Evolutionary conservation across 2,797 vertebrate genomes (phyloP).

Genomic region (Melanotaenia maccullochi): DNA sequence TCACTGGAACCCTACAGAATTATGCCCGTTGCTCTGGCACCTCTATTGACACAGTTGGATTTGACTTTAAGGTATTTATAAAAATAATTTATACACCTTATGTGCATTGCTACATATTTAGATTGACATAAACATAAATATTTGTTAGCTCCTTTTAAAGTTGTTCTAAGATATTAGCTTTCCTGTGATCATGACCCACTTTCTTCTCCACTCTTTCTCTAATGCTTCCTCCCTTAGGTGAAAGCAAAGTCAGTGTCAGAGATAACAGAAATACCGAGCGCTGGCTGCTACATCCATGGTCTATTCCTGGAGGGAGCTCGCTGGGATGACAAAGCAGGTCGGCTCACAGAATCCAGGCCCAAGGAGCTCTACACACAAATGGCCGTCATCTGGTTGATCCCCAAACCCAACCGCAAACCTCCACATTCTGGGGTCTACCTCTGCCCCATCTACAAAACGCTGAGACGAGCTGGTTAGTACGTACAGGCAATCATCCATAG

Average conservation of each 20-base stretch:
- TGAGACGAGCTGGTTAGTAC: constrained; percentile 88
- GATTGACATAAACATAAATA: background rate
- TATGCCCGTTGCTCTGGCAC: constrained; percentile 84
- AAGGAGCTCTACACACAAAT: constrained; percentile 92
- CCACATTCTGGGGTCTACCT: constrained; percentile 82
- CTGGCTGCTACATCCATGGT: constrained; percentile 89
- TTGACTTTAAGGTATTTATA: constrained; percentile 92
- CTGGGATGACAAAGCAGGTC: constrained; percentile 80
- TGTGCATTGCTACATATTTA: background rate
- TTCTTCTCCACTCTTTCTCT: constrained; percentile 1
- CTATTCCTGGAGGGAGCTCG: constrained; percentile 92
- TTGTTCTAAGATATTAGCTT: constrained; percentile 12
- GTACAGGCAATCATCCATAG: background rate
- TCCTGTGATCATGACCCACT: background rate
- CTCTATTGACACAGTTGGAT: constrained; percentile 89
- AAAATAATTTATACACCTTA: background rate
- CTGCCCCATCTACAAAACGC: constrained; percentile 93
- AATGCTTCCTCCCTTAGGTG: constrained; percentile 75
- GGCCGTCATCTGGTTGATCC: constrained; percentile 89
- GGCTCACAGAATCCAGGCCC: constrained; percentile 84
- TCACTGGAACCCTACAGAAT: constrained; percentile 93
- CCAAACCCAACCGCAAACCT: constrained; percentile 79
- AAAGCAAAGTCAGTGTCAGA: constrained; percentile 72
- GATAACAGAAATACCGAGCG: constrained; percentile 73
- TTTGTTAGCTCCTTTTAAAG: background rate